Percentiles rank a stretch among this genome's conserved stretches.
Evolutionary conservation across 2,888 invertebrate genomes (phyloP).

Genomic region (Iphiclides podalirius): DNA sequence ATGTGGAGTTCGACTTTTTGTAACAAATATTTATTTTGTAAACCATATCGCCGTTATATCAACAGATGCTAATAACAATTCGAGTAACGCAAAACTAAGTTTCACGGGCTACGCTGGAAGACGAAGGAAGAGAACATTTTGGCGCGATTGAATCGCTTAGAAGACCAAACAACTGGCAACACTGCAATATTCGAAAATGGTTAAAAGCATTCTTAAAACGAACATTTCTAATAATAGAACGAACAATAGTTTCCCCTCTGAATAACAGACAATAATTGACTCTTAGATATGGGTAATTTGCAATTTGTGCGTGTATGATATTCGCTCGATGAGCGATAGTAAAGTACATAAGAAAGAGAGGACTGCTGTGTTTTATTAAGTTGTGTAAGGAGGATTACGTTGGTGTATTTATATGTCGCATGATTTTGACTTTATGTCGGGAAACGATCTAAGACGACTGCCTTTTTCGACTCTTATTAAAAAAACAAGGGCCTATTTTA

Average conservation of each 20-base stretch:
- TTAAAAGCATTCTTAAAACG: background rate
- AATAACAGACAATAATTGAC: background rate
- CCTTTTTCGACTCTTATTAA: too few relatives aligned
- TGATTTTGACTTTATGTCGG: too few relatives aligned
- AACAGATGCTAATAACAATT: background rate
- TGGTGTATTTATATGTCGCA: too few relatives aligned
- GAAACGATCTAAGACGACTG: too few relatives aligned
- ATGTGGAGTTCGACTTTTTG: background rate
- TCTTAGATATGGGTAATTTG: background rate
- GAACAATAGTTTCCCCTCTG: too few relatives aligned
- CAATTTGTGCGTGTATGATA: background rate
- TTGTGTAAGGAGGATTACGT: too few relatives aligned
- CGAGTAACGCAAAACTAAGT: slow-evolving; percentile 7
- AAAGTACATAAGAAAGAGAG: too few relatives aligned
- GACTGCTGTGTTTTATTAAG: too few relatives aligned
- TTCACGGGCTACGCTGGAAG: slow-evolving; percentile 17
- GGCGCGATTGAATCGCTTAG: slow-evolving; percentile 14
- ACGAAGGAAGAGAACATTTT: slow-evolving; percentile 15
- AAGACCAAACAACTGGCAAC: background rate
- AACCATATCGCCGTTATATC: slow-evolving; percentile 1
- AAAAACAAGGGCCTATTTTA: too few relatives aligned
- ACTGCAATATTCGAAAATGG: background rate
- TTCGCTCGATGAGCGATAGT: too few relatives aligned
- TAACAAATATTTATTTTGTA: background rate
- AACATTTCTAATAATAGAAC: background rate